These are phyloP conservation scores for Drosophila nr. fundita DNA, from an alignment of 2,888 invertebrate species.

Conservation along the genomic window DNA sequence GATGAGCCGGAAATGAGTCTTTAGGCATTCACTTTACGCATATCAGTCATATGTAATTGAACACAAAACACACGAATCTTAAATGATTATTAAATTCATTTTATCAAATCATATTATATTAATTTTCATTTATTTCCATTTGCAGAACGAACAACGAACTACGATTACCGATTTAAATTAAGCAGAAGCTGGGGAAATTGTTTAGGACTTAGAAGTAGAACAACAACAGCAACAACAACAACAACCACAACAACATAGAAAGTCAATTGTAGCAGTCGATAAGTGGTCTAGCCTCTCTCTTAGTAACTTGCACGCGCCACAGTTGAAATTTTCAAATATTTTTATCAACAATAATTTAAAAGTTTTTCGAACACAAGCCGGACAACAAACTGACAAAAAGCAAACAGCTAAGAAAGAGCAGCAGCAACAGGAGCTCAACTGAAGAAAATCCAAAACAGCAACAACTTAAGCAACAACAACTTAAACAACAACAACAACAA, in stretches of 20 bases:
- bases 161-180: constrained; percentile 75
- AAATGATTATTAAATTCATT: neutral
- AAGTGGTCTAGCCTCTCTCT: constrained; percentile 36
- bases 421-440: constrained; percentile 44
- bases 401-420: constrained; percentile 21
- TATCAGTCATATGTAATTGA: constrained; percentile 33
- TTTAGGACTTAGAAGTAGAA: constrained; percentile 37
- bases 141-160: constrained; percentile 79
- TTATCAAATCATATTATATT: constrained; percentile 6
- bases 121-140: constrained; percentile 46
- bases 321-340: constrained; percentile 65
- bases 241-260: constrained; percentile 18
- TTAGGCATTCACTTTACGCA: constrained; percentile 19
- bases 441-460: constrained; percentile 41
- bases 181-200: constrained; percentile 63
- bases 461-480: constrained; percentile 11
- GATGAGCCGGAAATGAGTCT: constrained; percentile 57
- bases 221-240: constrained; percentile 28
- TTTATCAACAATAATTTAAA: constrained; percentile 80
- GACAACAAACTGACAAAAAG: constrained; percentile 24
- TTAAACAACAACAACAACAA: constrained; percentile 65
- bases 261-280: constrained; percentile 47
- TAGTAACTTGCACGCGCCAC: constrained; percentile 12
- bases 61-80: neutral
- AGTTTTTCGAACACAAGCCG: constrained; percentile 67